Base-by-base conservation (phyloP, 2,888 invertebrate genomes). In the Andrena hattorfiana region DNA sequence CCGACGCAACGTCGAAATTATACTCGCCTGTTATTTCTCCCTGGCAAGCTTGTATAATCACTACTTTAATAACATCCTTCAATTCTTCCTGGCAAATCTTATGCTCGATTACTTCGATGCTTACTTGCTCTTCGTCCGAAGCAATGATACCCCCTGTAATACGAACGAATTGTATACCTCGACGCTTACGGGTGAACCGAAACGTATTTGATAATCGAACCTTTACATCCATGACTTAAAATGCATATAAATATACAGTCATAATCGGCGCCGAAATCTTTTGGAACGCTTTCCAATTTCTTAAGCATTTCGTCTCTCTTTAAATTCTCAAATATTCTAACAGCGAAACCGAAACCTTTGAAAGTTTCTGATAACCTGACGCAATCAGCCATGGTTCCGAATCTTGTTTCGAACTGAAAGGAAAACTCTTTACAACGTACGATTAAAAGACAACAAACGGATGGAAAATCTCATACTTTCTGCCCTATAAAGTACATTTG, bases 31-130 rank as follows among this genome's bases (percentile, higher is more conserved):
- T 74, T 26, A 35, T 60, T 13, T 85, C 90, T 42, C 95, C 95
- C 90, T 96, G 96, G 81, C 96, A 96, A 0, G 96, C 95, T 91
- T 96, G 96, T 56, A 96, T 93, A 66, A 96, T 94, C 0, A 96
- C 89, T 71, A 96, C 89, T 92, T 96, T 96, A 16, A 95, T 95
- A 88, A 95, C 95, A 2, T 94, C 93, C 2, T 89, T 83, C 26
- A 96, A 92, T 63, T 93, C 90, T 6, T 87, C 89, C 2, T 91
- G 92, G 56, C 94, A 94, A 68, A 96, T 91, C 87, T 95, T 94
- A 63, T 94, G 91, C 78, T 94, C 93, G 10, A 96, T 94, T n/a
- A 95, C 93, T 80, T 93, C 87, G 0, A 95, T 92, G 0, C 94
- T 93, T 54, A 95, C 93, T 86, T 95, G 95, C 72, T 95, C 94